Conservation (phyloP, 2,888 invertebrate species). For the Brachypalpus laphriformis region DNA sequence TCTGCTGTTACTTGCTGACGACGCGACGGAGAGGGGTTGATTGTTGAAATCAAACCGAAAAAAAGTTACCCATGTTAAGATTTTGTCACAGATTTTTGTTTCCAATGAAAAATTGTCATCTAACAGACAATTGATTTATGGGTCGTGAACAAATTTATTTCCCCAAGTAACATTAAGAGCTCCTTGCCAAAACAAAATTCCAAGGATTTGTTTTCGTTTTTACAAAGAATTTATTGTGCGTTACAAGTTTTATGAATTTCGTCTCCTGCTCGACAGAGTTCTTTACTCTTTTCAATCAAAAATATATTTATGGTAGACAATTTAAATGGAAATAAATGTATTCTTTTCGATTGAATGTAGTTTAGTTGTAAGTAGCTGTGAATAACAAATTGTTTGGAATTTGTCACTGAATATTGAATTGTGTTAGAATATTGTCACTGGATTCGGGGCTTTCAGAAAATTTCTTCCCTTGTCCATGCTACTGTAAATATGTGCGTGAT, state of each 20-base stretch:
- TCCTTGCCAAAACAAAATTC: not conserved
- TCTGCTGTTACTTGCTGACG: not conserved
- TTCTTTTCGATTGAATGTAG: not conserved
- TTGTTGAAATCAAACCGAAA: not conserved
- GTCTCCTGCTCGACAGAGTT: not conserved
- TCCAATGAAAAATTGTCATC: constrained; percentile 6
- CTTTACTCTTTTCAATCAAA: not conserved
- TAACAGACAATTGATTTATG: constrained; percentile 51
- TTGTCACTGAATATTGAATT: too few relatives aligned
- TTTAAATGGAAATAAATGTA: constrained; percentile 3
- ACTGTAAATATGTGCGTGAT: too few relatives aligned
- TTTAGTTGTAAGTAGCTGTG: not conserved
- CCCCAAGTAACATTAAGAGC: not conserved
- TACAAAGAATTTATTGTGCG: constrained; percentile 17
- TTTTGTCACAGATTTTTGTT: constrained; percentile 15
- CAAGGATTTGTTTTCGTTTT: not conserved
- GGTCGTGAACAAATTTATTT: constrained; percentile 26
- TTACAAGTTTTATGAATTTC: constrained; percentile 12
- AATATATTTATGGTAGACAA: constrained; percentile 10
- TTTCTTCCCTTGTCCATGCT: too few relatives aligned
- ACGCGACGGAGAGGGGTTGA: not conserved
- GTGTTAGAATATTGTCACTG: too few relatives aligned
- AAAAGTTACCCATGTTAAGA: constrained; percentile 35
- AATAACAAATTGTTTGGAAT: too few relatives aligned
- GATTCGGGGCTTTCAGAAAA: too few relatives aligned